Percentiles rank a stretch among this genome's conserved stretches.
Conservation (phyloP, 2,888 invertebrate species). For the Liopterus haemorrhoidalis region DNA sequence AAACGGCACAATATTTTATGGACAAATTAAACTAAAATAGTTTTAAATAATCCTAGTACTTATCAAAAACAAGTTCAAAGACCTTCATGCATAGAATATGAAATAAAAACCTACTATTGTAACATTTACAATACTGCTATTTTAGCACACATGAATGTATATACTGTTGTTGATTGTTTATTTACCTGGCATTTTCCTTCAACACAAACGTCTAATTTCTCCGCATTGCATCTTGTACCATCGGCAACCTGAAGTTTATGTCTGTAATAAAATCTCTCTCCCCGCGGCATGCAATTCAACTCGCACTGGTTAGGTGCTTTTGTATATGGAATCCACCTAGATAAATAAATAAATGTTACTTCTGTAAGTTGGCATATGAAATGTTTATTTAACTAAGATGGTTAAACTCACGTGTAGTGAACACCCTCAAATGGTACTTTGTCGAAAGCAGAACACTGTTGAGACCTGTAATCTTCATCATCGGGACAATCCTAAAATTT, state of each 20-base stretch:
- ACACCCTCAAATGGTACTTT: conserved; percentile 73
- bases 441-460: conserved; percentile 86
- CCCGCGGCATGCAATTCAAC: conserved; percentile 89
- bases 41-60: no score
- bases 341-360: conserved; percentile 29
- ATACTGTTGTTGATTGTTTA: no score
- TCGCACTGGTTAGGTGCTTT: conserved; percentile 88
- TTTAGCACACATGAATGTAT: no score
- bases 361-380: conserved; percentile 2
- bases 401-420: conserved; percentile 65
- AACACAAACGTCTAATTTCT: conserved; percentile 87
- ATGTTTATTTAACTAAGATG: conserved; percentile 3
- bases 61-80: no score
- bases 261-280: conserved; percentile 85
- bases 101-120: no score
- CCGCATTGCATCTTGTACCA: conserved; percentile 76
- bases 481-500: conserved; percentile 69
- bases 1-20: no score
- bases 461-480: conserved; percentile 73
- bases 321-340: conserved; percentile 82
- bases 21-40: no score
- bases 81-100: neutral
- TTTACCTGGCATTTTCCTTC: conserved; percentile 84
- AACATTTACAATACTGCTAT: no score
- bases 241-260: conserved; percentile 76